phyloP scores from a whole-genome alignment of 2,888 invertebrate species.

The Tipula unca region DNA sequence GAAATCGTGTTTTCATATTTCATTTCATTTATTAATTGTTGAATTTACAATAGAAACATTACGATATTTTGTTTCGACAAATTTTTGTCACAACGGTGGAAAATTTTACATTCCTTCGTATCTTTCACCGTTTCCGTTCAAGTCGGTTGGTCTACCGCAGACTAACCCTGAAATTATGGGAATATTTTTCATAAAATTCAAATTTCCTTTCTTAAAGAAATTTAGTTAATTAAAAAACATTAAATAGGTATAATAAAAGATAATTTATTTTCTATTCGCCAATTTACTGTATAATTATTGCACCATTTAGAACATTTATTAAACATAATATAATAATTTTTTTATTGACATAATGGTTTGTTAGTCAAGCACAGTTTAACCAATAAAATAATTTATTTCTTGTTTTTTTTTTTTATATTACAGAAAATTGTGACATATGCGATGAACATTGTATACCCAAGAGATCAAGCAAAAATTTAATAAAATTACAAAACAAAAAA shows the following conservation, averaged over 20 bases:
- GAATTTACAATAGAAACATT: too few relatives aligned
- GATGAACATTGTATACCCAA: not conserved
- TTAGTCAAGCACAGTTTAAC: constrained; percentile 8
- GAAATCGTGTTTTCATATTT: too few relatives aligned
- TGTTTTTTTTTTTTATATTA: not conserved
- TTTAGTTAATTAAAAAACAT: not conserved
- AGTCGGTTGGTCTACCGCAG: too few relatives aligned
- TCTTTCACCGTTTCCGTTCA: too few relatives aligned
- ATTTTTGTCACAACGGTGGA: too few relatives aligned
- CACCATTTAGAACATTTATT: not conserved
- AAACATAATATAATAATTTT: not conserved
- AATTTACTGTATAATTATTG: not conserved
- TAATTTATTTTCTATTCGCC: not conserved
- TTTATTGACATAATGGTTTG: not conserved
- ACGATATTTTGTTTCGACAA: too few relatives aligned
- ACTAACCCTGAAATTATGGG: too few relatives aligned
- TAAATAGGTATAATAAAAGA: not conserved
- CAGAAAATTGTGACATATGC: not conserved
- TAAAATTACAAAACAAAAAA: not conserved
- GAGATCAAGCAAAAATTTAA: not conserved
- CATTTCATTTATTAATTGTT: too few relatives aligned
- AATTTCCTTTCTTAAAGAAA: not conserved
- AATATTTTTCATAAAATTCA: not conserved
- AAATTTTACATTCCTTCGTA: too few relatives aligned
- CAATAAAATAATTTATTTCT: not conserved